Percentiles rank a stretch among this genome's conserved stretches.
These are phyloP conservation scores for Calyptomena viridis DNA, from an alignment of 2,113 vertebrate genomes.

Conservation along the genomic window DNA sequence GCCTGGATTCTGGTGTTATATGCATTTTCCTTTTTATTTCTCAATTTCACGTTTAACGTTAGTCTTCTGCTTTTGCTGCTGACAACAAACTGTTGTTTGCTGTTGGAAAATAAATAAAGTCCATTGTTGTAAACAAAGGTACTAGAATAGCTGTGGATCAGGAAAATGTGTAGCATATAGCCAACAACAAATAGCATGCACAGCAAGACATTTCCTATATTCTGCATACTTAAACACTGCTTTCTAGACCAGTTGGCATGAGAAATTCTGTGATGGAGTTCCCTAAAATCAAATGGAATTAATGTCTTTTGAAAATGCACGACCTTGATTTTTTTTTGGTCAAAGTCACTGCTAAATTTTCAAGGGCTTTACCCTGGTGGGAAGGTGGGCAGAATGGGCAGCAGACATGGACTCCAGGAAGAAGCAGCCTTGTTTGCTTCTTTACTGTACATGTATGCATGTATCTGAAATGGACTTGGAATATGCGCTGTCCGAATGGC, in stretches of 20 bases:
- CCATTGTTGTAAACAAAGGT: conserved; percentile 9
- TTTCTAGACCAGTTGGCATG: neutral
- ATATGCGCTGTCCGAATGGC: neutral
- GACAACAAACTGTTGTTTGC: conserved; percentile 77
- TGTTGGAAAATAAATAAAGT: conserved; percentile 71
- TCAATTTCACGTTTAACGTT: conserved; percentile 77
- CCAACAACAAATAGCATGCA: conserved; percentile 16
- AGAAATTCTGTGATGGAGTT: neutral
- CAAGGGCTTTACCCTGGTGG: neutral
- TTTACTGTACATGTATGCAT: fast-evolving
- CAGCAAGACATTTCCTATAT: conserved; percentile 12
- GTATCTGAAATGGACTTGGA: neutral
- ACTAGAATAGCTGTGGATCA: conserved; percentile 1
- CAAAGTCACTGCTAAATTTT: neutral
- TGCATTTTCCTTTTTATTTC: conserved; percentile 86
- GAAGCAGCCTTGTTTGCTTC: neutral
- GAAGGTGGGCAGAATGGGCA: neutral
- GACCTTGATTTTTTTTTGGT: neutral
- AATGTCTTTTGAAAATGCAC: neutral
- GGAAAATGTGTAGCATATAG: neutral
- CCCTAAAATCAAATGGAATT: neutral
- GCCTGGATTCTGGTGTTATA: conserved; percentile 83
- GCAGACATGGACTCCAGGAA: neutral
- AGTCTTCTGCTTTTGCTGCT: conserved; percentile 80
- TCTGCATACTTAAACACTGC: neutral